A percentile compares a stretch with the other conserved stretches of the same genome.
Evolutionary conservation across 2,113 vertebrate genomes (phyloP).

Genomic region (Bubo bubo): DNA sequence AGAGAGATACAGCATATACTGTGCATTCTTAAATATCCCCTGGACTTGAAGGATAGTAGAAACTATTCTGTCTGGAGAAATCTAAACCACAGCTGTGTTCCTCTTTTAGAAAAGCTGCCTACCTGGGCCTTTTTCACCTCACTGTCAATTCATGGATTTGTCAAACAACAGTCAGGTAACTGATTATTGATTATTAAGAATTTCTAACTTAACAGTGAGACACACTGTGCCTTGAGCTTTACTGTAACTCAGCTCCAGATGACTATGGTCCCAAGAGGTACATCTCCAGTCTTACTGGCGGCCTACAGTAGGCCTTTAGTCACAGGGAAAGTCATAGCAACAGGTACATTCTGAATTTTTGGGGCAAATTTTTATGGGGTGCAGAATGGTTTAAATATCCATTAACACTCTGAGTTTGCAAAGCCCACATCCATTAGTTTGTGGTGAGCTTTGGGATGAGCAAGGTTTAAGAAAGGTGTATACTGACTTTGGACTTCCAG

Average conservation of each 20-base stretch:
- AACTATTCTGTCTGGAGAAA: background rate
- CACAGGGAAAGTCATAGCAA: background rate
- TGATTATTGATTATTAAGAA: background rate
- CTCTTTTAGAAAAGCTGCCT: background rate
- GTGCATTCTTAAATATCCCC: background rate
- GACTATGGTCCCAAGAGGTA: background rate
- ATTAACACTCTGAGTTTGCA: background rate
- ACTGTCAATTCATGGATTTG: background rate
- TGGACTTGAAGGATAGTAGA: background rate
- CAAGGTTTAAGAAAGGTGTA: background rate
- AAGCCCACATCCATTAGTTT: background rate
- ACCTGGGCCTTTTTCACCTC: background rate
- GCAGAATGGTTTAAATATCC: background rate
- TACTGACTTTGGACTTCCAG: background rate
- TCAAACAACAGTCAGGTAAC: background rate
- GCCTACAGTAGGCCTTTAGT: background rate
- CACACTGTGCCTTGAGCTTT: background rate
- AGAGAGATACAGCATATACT: background rate
- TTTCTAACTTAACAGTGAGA: background rate
- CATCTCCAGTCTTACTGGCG: background rate
- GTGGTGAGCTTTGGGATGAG: background rate
- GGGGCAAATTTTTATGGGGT: background rate
- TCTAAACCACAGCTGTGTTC: background rate
- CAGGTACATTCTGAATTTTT: background rate
- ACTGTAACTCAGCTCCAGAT: background rate